Conservation (phyloP, 2,113 vertebrate species). For the Pantherophis guttatus region DNA sequence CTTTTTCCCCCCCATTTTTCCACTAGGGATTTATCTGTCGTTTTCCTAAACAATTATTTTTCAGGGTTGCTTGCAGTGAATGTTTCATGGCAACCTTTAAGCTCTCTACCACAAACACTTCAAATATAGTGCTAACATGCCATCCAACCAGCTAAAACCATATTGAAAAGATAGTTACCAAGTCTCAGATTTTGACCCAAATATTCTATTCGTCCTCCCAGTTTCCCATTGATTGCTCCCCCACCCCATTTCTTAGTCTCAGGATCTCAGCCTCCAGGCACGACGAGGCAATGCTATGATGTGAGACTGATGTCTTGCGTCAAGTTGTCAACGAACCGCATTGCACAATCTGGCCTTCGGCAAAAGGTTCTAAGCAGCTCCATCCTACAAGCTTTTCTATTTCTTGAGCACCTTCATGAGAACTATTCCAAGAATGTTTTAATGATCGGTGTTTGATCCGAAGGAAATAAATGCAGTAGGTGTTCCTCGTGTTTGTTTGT, state of each 20-base stretch:
- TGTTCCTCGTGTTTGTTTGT: background rate
- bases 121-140: background rate
- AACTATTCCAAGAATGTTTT: conserved; percentile 13
- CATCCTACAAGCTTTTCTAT: conserved; percentile 13
- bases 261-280: background rate
- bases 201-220: background rate
- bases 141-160: background rate
- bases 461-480: conserved; percentile 11
- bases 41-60: background rate
- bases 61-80: background rate
- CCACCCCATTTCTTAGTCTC: background rate
- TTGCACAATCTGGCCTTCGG: background rate
- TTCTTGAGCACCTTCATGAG: conserved; percentile 1
- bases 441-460: conserved; percentile 22
- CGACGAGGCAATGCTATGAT: background rate
- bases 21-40: background rate
- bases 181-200: background rate
- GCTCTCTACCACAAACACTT: background rate
- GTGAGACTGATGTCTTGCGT: background rate
- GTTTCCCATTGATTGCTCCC: background rate
- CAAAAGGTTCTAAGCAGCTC: background rate
- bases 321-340: background rate
- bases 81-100: background rate
- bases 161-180: background rate
- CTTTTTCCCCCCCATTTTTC: no score